These are phyloP conservation scores for Lordiphosa andalusiaca DNA, from an alignment of 2,888 invertebrate genomes.

Conservation along the genomic window DNA sequence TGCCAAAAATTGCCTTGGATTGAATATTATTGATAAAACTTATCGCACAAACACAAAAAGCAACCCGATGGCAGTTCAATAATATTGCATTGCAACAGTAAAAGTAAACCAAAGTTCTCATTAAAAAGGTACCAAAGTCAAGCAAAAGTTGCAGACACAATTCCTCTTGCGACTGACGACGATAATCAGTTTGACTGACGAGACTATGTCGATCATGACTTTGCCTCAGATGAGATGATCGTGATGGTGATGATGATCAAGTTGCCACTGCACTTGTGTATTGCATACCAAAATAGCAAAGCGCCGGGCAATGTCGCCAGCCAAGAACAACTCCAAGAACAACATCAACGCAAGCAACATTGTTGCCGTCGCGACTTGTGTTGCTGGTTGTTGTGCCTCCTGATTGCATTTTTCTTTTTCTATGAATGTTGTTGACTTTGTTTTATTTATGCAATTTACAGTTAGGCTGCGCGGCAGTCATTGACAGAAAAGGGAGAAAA, in stretches of 20 bases:
- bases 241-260: conserved; percentile 30
- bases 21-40: conserved; percentile 76
- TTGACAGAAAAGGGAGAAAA: conserved; percentile 10
- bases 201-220: conserved; percentile 45
- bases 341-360: conserved; percentile 36
- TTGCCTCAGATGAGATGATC: conserved; percentile 27
- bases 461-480: conserved; percentile 39
- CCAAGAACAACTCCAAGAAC: conserved; percentile 24
- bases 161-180: conserved; percentile 33
- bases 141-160: conserved; percentile 21
- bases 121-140: conserved; percentile 6
- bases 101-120: conserved; percentile 24
- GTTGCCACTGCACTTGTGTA: conserved; percentile 59
- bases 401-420: conserved; percentile 33
- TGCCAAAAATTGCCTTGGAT: conserved; percentile 49
- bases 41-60: conserved; percentile 43
- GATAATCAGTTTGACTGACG: conserved; percentile 40
- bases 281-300: conserved; percentile 67
- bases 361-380: conserved; percentile 50
- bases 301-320: conserved; percentile 69
- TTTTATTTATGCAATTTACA: conserved; percentile 75
- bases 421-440: conserved; percentile 42
- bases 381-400: conserved; percentile 14
- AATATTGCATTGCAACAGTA: conserved; percentile 33
- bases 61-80: conserved; percentile 48